These are phyloP conservation scores for Dinothrombium tinctorium DNA, from an alignment of 1,140 invertebrate species.

Conservation along the genomic window DNA sequence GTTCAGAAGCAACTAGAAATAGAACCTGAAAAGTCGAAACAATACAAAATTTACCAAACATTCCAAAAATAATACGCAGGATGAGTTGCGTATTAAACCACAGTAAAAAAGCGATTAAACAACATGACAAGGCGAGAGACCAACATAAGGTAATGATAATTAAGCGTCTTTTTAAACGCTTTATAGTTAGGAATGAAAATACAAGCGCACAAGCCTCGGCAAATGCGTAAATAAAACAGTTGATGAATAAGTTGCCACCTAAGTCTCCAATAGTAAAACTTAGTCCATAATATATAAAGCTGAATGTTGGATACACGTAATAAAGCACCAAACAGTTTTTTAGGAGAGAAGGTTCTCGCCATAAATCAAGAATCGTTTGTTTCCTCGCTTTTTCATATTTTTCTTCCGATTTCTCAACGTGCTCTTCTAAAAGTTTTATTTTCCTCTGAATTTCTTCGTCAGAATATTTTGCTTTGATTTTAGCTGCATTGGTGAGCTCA, in stretches of 20 bases:
- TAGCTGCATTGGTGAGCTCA: slow-evolving; percentile 4
- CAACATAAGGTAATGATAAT: slow-evolving; percentile 1
- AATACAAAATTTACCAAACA: slow-evolving; percentile 56
- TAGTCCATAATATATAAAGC: slow-evolving; percentile 40
- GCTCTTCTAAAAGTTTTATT: neutral
- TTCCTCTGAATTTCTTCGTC: neutral
- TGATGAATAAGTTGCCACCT: slow-evolving; percentile 44
- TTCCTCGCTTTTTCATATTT: neutral
- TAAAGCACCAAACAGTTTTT: no score
- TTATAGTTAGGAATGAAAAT: slow-evolving; percentile 27
- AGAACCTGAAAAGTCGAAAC: slow-evolving; percentile 52
- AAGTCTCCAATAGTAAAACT: slow-evolving; percentile 50
- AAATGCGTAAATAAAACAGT: slow-evolving; percentile 45
- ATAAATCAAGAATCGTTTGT: no score
- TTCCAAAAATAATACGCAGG: slow-evolving; percentile 33
- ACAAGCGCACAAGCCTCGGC: slow-evolving; percentile 53
- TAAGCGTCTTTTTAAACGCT: slow-evolving; percentile 1
- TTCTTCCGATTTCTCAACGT: neutral
- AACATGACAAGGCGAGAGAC: slow-evolving; percentile 19
- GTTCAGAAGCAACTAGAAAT: slow-evolving; percentile 54
- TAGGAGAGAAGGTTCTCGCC: no score
- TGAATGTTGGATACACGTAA: slow-evolving; percentile 19
- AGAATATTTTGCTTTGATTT: slow-evolving; percentile 1
- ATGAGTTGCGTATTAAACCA: neutral
- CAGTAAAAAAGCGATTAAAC: slow-evolving; percentile 8